These are phyloP conservation scores for Oceanodroma leucorhoa DNA, from an alignment of 2,797 vertebrate species.

Conservation along the genomic window DNA sequence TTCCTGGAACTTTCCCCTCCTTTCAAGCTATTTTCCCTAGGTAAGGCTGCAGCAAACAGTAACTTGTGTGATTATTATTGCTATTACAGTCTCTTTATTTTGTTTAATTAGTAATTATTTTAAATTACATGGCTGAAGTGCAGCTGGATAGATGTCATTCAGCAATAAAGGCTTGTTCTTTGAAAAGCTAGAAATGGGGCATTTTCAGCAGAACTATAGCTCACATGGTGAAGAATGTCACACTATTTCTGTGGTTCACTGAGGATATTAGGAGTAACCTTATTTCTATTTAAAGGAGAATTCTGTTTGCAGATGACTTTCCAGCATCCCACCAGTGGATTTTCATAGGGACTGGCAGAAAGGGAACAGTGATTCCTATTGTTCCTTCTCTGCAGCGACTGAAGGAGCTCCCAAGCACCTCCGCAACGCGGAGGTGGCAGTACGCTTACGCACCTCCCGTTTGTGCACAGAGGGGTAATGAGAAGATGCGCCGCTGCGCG, in stretches of 20 bases:
- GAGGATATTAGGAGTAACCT: not conserved
- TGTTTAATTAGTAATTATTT: slow-evolving; percentile 66
- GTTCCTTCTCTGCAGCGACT: not conserved
- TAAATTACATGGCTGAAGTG: slow-evolving; percentile 52
- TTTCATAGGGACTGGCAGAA: not conserved
- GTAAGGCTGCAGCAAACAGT: slow-evolving; percentile 19
- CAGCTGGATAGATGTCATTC: slow-evolving; percentile 22
- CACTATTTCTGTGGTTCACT: not conserved
- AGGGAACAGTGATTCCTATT: not conserved
- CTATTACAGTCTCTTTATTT: slow-evolving; percentile 28
- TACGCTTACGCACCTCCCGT: not conserved
- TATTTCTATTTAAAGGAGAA: not conserved
- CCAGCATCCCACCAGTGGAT: not conserved
- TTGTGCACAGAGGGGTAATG: not conserved
- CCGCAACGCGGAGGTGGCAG: fast-evolving
- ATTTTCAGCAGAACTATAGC: slow-evolving; percentile 5
- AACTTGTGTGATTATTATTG: slow-evolving; percentile 39
- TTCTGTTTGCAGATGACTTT: not conserved
- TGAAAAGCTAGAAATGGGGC: slow-evolving; percentile 2
- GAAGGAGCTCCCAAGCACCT: not conserved
- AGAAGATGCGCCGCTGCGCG: not conserved
- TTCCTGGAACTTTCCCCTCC: not conserved
- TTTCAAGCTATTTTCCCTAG: not conserved
- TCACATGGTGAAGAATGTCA: not conserved
- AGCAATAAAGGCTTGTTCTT: slow-evolving; percentile 28